phyloP scores from a whole-genome alignment of 2,113 vertebrate genomes.

The Struthio camelus region DNA sequence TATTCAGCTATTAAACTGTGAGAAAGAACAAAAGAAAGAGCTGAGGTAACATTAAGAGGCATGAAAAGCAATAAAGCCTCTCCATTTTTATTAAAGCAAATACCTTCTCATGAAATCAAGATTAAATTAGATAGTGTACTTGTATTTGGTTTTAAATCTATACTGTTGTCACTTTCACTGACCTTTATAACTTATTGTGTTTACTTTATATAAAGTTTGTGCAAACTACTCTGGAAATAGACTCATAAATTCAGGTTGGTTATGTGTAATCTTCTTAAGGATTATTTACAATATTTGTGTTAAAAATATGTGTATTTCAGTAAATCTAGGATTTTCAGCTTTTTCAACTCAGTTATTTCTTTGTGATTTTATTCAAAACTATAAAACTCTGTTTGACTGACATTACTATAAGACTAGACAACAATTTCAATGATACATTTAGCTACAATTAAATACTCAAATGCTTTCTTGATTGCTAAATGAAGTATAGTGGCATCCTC shows the following conservation, averaged over 20 bases:
- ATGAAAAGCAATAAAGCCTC: background rate
- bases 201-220: background rate
- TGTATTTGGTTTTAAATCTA: background rate
- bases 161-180: background rate
- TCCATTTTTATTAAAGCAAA: background rate
- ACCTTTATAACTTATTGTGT: background rate
- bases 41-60: background rate
- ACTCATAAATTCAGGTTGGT: background rate
- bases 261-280: slow-evolving; percentile 1
- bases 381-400: background rate
- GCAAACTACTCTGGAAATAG: background rate
- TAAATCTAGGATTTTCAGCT: background rate
- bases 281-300: slow-evolving; percentile 12
- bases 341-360: background rate
- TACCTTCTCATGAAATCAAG: background rate
- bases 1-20: background rate
- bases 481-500: background rate
- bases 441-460: background rate
- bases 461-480: background rate
- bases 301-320: background rate
- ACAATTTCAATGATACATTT: background rate
- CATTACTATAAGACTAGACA: background rate
- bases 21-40: background rate
- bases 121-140: background rate
- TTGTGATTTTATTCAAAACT: background rate